Base-by-base conservation (phyloP, 2,888 invertebrate genomes). In the Oxystoma pomonae region DNA sequence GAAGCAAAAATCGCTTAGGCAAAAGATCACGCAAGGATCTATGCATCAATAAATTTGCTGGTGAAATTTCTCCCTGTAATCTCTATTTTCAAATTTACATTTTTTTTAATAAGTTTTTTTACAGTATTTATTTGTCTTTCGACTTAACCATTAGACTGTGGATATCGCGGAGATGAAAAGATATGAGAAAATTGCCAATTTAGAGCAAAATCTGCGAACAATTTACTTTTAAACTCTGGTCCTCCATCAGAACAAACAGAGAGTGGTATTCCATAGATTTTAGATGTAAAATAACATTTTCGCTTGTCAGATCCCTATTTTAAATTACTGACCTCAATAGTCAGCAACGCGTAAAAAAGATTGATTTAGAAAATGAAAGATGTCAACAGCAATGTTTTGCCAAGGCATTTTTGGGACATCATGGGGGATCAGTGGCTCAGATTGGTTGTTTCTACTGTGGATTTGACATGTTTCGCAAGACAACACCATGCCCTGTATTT, bases 181-280 rank as follows among this genome's bases (percentile, higher is more conserved):
- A 35, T 12, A 35, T 35, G 35, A 35, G 35, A 35, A 35, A 35
- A 35, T 35, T 35, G 35, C 35, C 35, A 35, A 35, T 35, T 35
- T 35, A 3, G 3, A 35, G 35, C 35, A 35, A 35, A 35, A 35
- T 35, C 35, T 7, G 35, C 3, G 35, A 35, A 35, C 35, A 7
- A 7, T 12, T 12, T 3, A 35, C 35, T 35, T 35, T 12, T 35
- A 12, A 67, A 72, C 60, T 72, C 67, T 61, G 68, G 60, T 18
- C 69, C 69, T 16, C 66, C 65, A 53, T 72, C 71, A 16, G 65
- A 59, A 53, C 65, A 63, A 12, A 72, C 18, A 18, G 61, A 62
- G 53, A 63, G 16, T 64, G 49, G 62, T 65, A 68, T 20, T 12
- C 35, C 35, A 65, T 62, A 17, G 16, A 20, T 61, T 68, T 68